Conservation (phyloP, 2,797 vertebrate species). For the Sciurus carolinensis region DNA sequence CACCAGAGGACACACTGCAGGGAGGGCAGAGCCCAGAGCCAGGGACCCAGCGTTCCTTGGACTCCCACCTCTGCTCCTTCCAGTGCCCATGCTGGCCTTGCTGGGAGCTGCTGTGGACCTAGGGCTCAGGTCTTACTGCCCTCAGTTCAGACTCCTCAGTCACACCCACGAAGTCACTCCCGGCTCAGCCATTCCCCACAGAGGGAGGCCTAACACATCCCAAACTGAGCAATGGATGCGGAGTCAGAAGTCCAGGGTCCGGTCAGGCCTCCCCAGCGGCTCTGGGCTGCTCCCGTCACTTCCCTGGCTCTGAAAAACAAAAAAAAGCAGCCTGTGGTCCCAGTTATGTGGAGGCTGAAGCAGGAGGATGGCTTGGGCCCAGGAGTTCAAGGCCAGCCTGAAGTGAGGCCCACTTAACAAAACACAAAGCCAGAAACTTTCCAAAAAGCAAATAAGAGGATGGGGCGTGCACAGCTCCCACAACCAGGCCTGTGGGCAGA, state of each 20-base stretch:
- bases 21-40: background rate
- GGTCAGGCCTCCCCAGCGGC: background rate
- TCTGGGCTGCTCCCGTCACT: background rate
- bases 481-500: background rate
- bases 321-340: background rate
- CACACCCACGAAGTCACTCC: too few relatives aligned
- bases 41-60: background rate
- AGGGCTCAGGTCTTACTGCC: background rate
- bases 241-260: background rate
- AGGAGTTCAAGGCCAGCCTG: background rate
- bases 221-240: background rate
- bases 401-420: background rate
- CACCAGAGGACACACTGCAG: background rate
- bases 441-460: background rate
- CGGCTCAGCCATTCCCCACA: background rate
- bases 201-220: background rate
- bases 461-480: rapidly evolving
- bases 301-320: background rate
- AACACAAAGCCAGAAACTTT: background rate
- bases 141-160: background rate
- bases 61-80: background rate
- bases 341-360: background rate
- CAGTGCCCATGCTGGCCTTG: background rate
- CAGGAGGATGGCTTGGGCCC: background rate
- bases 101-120: background rate